Conservation (phyloP, 2,797 vertebrate genomes). For the Cyclura pinguis region DNA sequence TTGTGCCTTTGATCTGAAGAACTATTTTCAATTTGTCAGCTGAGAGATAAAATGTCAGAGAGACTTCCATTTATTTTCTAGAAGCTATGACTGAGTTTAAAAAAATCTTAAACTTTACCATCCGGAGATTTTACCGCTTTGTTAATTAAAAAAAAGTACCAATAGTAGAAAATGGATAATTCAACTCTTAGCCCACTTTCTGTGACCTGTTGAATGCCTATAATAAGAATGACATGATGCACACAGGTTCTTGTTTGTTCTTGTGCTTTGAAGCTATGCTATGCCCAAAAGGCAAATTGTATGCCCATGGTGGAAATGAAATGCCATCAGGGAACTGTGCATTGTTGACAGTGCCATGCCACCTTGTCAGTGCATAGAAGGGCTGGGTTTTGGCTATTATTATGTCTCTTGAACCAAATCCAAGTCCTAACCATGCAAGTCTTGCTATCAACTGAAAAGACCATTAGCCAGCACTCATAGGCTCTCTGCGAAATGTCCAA, state of each 20-base stretch:
- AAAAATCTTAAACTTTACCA: constrained; percentile 60
- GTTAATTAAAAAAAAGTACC: constrained; percentile 44
- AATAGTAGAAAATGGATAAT: constrained; percentile 35
- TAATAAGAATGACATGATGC: constrained; percentile 45
- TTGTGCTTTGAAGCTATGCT: constrained; percentile 58
- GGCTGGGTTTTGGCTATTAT: constrained; percentile 30
- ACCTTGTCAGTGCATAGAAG: constrained; percentile 44
- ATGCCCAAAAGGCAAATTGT: constrained; percentile 51
- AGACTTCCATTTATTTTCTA: constrained; percentile 69
- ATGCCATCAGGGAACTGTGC: constrained; percentile 26
- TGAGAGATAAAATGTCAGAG: constrained; percentile 72
- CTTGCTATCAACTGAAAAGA: constrained; percentile 8
- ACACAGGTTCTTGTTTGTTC: constrained; percentile 65
- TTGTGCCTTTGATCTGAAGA: constrained; percentile 70
- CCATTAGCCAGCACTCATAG: constrained; percentile 7
- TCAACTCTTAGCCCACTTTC: constrained; percentile 55
- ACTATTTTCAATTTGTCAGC: constrained; percentile 66
- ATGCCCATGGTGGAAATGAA: constrained; percentile 56
- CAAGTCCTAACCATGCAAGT: background rate
- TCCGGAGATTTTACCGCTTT: constrained; percentile 55
- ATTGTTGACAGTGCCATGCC: constrained; percentile 22
- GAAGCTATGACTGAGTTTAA: constrained; percentile 68
- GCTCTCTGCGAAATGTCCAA: constrained; percentile 2
- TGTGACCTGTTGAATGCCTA: constrained; percentile 60
- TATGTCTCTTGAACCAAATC: constrained; percentile 24